phyloP scores from a whole-genome alignment of 1,140 invertebrate species.

The Ruditapes philippinarum region DNA sequence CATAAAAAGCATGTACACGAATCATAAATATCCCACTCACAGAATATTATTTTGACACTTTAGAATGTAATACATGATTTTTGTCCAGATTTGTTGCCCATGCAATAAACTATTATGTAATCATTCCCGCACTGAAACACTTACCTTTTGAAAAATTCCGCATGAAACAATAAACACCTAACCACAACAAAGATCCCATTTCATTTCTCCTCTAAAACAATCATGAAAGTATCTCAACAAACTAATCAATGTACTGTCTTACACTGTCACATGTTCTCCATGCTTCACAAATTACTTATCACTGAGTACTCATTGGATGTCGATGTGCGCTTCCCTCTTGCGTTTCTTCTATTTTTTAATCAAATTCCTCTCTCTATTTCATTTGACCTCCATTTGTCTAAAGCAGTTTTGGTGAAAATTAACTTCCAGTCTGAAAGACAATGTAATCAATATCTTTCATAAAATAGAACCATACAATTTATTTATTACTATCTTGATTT shows the following conservation, averaged over 20 bases:
- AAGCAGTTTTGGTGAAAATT: background rate
- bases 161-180: background rate
- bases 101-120: background rate
- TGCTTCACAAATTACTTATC: background rate
- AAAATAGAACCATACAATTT: background rate
- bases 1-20: background rate
- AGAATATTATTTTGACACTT: too few species aligned
- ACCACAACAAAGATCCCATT: background rate
- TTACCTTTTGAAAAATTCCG: background rate
- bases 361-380: background rate
- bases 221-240: background rate
- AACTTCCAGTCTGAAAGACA: background rate
- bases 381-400: background rate
- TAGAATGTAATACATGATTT: background rate
- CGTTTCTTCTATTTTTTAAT: conserved; percentile 6
- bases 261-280: background rate
- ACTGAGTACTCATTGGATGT: background rate
- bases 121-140: background rate
- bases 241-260: conserved; percentile 24
- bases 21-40: too few species aligned
- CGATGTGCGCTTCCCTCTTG: too few species aligned
- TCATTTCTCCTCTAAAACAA: background rate
- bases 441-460: background rate
- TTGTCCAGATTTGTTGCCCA: too few species aligned
- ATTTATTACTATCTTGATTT: background rate